Evolutionary conservation across 2,888 invertebrate genomes (phyloP).

Genomic region (Pristionchus fissidentatus): DNA sequence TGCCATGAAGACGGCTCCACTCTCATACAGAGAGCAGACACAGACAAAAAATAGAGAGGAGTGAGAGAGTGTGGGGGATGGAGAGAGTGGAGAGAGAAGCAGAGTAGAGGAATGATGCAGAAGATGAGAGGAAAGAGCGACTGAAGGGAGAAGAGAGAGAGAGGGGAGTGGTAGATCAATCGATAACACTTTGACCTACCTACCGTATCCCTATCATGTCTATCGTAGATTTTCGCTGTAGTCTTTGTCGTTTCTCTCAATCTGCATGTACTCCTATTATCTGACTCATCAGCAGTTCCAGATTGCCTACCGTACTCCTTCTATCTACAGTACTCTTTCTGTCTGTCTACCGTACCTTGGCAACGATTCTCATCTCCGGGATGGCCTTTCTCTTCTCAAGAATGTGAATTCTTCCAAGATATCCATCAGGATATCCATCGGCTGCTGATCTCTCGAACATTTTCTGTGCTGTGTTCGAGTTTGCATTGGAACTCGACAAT

Average conservation of each 20-base stretch:
- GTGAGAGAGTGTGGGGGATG: neutral
- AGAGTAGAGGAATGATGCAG: neutral
- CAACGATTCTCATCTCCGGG: slow-evolving; percentile 58
- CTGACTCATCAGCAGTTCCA: no score
- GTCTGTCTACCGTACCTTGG: slow-evolving; percentile 50
- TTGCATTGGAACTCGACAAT: neutral
- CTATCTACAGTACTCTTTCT: neutral
- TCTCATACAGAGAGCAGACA: neutral
- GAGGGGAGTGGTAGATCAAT: neutral
- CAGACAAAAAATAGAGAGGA: slow-evolving; percentile 13
- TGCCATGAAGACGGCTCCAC: neutral
- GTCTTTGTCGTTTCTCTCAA: no score
- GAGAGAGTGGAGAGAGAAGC: neutral
- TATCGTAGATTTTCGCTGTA: no score
- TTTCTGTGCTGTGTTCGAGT: slow-evolving; percentile 42
- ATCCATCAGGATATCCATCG: slow-evolving; percentile 36
- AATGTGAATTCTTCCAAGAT: slow-evolving; percentile 47
- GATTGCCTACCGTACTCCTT: no score
- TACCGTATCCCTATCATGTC: neutral
- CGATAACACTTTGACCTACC: neutral
- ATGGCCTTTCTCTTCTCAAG: slow-evolving; percentile 58
- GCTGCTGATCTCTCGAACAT: slow-evolving; percentile 43
- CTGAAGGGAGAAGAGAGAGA: neutral
- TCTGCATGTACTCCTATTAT: no score
- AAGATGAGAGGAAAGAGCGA: neutral